Conservation (phyloP, 2,113 vertebrate genomes). For the Microcebus jonahi region DNA sequence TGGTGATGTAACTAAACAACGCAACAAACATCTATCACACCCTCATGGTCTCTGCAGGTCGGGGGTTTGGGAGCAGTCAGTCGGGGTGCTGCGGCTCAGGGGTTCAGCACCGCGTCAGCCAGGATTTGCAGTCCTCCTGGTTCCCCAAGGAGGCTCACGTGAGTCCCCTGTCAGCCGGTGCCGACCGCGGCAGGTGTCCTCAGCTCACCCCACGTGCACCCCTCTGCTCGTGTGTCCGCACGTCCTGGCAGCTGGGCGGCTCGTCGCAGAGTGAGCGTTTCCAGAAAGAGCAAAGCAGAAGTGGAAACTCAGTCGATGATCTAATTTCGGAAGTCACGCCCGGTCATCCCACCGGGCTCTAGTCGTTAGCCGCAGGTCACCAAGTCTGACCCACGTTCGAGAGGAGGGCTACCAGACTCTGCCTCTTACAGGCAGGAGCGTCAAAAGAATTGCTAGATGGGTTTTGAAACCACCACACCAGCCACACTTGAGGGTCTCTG, state of each 20-base stretch:
- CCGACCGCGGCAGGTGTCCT: neutral
- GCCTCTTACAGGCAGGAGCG: neutral
- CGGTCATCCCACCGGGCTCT: too few species aligned
- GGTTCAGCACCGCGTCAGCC: too few species aligned
- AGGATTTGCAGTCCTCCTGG: neutral
- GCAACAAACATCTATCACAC: fast-evolving
- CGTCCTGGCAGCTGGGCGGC: neutral
- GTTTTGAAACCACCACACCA: neutral
- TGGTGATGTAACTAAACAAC: neutral
- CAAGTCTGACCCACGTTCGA: fast-evolving
- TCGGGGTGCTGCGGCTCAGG: too few species aligned
- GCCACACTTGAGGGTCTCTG: neutral
- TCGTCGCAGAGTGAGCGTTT: neutral
- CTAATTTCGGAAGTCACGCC: neutral
- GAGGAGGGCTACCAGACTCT: neutral
- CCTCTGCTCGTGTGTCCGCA: neutral
- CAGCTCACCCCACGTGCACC: too few species aligned
- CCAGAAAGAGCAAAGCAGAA: neutral
- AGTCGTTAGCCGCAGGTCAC: fast-evolving
- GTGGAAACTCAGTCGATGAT: neutral
- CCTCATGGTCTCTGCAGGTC: too few species aligned
- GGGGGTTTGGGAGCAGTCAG: fast-evolving
- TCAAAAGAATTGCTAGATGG: neutral
- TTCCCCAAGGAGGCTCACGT: neutral
- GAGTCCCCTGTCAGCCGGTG: too few species aligned